phyloP scores from a whole-genome alignment of 2,888 invertebrate species.

The Beris chalybata region DNA sequence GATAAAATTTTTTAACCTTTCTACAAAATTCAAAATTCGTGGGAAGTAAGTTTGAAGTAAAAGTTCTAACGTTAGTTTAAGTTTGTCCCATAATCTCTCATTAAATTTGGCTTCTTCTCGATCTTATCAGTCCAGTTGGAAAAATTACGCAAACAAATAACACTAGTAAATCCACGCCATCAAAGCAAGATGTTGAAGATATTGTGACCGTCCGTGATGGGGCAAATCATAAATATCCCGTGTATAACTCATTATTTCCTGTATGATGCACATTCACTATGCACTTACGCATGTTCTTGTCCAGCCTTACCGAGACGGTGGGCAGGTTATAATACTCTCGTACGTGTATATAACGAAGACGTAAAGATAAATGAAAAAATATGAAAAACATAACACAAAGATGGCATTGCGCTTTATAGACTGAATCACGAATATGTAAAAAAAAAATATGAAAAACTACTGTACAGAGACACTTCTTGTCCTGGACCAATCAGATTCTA shows the following conservation, averaged over 20 bases:
- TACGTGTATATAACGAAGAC: background rate
- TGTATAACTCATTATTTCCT: constrained; percentile 12
- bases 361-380: background rate
- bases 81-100: too few species aligned
- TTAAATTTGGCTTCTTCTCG: too few species aligned
- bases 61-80: too few species aligned
- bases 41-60: too few species aligned
- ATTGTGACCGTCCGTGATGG: constrained; percentile 3
- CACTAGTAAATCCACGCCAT: too few species aligned
- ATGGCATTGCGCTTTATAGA: constrained; percentile 7
- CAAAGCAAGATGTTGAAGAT: too few species aligned
- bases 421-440: background rate
- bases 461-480: constrained; percentile 28
- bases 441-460: constrained; percentile 13
- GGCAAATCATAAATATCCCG: constrained; percentile 29
- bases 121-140: too few species aligned
- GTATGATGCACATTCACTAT: constrained; percentile 7
- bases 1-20: too few species aligned
- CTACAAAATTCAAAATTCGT: too few species aligned
- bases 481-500: constrained; percentile 28
- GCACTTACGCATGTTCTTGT: constrained; percentile 12
- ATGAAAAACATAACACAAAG: constrained; percentile 9
- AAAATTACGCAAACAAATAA: too few species aligned
- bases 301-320: constrained; percentile 1
- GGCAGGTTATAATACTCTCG: too few species aligned